Evolutionary conservation across 2,113 vertebrate species (phyloP).

Genomic region (Prunella fulvescens): DNA sequence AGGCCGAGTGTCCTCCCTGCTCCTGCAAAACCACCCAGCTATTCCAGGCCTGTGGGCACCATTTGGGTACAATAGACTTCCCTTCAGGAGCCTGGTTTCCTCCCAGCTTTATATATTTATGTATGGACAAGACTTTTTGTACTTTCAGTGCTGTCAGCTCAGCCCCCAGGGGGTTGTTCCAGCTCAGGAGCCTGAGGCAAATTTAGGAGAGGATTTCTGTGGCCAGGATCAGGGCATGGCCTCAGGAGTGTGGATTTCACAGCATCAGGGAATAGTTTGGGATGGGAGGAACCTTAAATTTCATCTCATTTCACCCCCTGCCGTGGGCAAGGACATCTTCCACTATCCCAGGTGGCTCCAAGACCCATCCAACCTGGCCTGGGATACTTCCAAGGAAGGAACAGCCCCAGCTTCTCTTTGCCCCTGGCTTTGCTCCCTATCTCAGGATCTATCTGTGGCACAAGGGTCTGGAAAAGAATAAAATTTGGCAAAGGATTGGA

Average conservation of each 20-base stretch:
- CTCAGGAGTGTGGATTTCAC: rapidly evolving
- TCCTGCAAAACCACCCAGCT: background rate
- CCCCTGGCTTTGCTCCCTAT: background rate
- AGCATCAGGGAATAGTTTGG: background rate
- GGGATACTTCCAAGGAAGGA: background rate
- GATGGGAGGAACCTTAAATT: background rate
- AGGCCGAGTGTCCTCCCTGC: background rate
- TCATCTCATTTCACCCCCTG: background rate
- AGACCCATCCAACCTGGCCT: rapidly evolving
- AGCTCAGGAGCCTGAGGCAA: background rate
- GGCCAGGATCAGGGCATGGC: background rate
- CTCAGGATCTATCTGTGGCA: background rate
- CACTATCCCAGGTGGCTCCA: background rate
- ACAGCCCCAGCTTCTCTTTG: background rate
- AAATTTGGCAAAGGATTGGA: background rate
- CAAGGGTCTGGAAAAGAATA: background rate
- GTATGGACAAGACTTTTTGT: background rate
- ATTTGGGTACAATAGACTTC: background rate
- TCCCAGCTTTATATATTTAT: background rate
- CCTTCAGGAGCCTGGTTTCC: background rate
- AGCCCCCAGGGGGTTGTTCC: rapidly evolving
- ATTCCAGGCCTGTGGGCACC: background rate
- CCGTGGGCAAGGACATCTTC: background rate
- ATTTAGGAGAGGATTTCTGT: background rate
- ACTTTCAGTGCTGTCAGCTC: background rate